A percentile compares a stretch with the other conserved stretches of the same genome.
Conservation (phyloP, 1,140 invertebrate species). For the Nautilus pompilius region DNA sequence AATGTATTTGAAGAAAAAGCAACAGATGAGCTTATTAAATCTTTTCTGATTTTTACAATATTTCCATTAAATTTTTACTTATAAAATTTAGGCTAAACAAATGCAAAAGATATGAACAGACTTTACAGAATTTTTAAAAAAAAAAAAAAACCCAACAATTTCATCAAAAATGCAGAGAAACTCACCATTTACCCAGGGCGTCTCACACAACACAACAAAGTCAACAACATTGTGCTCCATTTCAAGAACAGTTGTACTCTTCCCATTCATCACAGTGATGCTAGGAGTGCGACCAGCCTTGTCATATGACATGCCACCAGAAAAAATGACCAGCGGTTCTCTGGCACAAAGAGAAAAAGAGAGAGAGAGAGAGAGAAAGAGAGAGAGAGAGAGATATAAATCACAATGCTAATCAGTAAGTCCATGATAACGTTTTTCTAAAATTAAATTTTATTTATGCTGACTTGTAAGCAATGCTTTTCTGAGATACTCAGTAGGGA, state of each 20-base stretch:
- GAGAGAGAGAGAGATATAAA: not conserved
- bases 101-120: no score
- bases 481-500: no score
- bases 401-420: no score
- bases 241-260: constrained; percentile 86
- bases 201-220: constrained; percentile 93
- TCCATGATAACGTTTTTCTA: not conserved
- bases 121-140: no score
- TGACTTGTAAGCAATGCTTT: not conserved
- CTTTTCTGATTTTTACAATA: no score
- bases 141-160: no score
- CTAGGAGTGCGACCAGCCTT: constrained; percentile 82
- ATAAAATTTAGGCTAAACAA: no score
- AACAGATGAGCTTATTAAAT: no score
- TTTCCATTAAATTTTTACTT: no score
- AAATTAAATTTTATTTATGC: not conserved
- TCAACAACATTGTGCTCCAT: constrained; percentile 99
- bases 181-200: constrained; percentile 85
- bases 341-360: constrained; percentile 44
- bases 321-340: constrained; percentile 90
- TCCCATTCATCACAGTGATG: constrained; percentile 80
- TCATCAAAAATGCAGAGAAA: no score
- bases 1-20: no score
- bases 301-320: constrained; percentile 88
- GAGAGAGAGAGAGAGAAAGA: not conserved